These are phyloP conservation scores for Acrocyrtus sp. DNA, from an alignment of 2,888 invertebrate species.

Conservation along the genomic window DNA sequence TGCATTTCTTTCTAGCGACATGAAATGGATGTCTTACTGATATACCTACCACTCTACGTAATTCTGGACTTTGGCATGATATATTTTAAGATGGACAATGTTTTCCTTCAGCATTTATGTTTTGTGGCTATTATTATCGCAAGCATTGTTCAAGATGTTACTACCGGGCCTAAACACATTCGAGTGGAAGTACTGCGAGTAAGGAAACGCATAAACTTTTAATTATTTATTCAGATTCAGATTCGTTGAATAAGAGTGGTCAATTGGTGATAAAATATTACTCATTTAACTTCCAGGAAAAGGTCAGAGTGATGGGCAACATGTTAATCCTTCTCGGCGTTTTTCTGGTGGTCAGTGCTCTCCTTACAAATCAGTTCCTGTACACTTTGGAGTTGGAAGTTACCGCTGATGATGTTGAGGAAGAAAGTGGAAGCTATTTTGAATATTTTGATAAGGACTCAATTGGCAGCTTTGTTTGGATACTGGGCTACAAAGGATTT, in stretches of 20 bases:
- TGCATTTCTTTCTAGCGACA: not conserved
- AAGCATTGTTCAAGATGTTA: slow-evolving; percentile 12
- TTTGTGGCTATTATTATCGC: not conserved
- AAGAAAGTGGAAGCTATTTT: not conserved
- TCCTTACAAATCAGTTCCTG: not conserved
- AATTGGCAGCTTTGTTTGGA: too few relatives aligned
- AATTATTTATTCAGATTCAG: not conserved
- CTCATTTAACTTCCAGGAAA: too few relatives aligned
- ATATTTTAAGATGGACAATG: not conserved
- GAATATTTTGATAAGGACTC: too few relatives aligned
- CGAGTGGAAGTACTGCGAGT: not conserved
- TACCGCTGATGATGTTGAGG: not conserved
- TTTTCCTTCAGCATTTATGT: not conserved
- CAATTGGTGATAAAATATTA: too few relatives aligned
- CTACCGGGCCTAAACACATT: not conserved
- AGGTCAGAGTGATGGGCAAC: too few relatives aligned
- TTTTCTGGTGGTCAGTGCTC: too few relatives aligned
- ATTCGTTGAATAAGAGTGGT: not conserved
- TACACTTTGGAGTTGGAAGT: slow-evolving; percentile 7
- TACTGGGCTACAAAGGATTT: too few relatives aligned
- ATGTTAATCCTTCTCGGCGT: too few relatives aligned
- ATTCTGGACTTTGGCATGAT: slow-evolving; percentile 4
- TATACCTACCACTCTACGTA: not conserved
- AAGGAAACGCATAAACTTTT: too few relatives aligned
- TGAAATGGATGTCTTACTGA: slow-evolving; percentile 1